Base-by-base conservation (phyloP, 2,113 vertebrate species). In the Passer montanus region DNA sequence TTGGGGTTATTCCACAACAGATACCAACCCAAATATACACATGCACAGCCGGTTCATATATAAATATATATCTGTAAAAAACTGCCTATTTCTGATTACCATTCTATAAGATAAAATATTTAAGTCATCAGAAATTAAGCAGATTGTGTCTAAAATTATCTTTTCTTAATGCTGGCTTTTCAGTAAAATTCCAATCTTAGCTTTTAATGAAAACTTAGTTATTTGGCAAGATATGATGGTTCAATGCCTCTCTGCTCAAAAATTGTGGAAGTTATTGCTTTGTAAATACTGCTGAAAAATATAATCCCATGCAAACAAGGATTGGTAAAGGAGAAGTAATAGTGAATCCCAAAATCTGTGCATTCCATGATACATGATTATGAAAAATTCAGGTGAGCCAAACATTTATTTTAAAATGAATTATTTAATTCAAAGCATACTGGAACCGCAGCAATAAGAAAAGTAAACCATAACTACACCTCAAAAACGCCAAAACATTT, bases 1-100 rank as follows among this genome's bases (percentile, higher is more conserved):
- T 47, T 58, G n/a, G 5, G 27, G 15, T 28, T 55, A 33, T 44
- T 33, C 9, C 35, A 43, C 10, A 58, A 18, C 22, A 87, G 68
- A 39, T 47, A 37, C 3, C 27, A 77, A 43, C 37, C 16, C 26
- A 24, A 62, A 66, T 20, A 27, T 22, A 60, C 5, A 44, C 5
- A 20, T 3, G 2, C 7, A 77, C 8, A 78, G 5, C 7, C 11
- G 44, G 37, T 33, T 69, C 6, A 60, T 44, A 56, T 12, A 68
- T 10, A 16, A 19, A 35, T 14, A 50, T 26, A 6, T 33, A 33
- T 28, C 24, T 44, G 6, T 21, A 28, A n/a, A 74, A 44, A 33
- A 3, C 0, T 2, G 5, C 7, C 15, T 59, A 6, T 72, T 87
- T 67, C 49, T 76, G 30, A 49, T 55, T 8, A 53, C 6, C 2